phyloP scores from a whole-genome alignment of 2,113 vertebrate species.

The Tiliqua scincoides region DNA sequence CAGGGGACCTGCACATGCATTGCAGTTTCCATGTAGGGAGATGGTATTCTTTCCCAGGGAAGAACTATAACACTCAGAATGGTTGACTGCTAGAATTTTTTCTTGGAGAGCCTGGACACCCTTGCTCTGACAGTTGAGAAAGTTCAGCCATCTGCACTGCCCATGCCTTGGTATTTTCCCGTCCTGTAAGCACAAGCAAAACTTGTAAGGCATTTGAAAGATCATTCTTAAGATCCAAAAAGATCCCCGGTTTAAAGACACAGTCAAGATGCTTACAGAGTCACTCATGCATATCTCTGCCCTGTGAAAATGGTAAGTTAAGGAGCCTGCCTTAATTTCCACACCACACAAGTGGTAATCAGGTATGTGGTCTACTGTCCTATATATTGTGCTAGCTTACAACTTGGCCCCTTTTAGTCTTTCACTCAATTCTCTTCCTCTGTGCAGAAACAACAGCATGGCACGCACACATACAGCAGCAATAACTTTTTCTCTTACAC shows the following conservation, averaged over 20 bases:
- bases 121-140: not conserved
- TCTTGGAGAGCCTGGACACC: not conserved
- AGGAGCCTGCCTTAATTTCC: not conserved
- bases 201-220: not conserved
- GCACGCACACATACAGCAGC: not conserved
- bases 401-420: not conserved
- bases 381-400: not conserved
- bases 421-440: no score
- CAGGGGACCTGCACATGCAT: constrained; percentile 38
- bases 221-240: not conserved
- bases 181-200: not conserved
- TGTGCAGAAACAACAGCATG: no score
- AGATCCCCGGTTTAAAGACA: not conserved
- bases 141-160: not conserved
- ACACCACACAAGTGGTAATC: not conserved
- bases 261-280: not conserved
- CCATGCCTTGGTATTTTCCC: not conserved
- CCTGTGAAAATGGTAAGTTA: not conserved
- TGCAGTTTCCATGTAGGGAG: constrained; percentile 64
- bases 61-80: constrained; percentile 18
- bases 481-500: not conserved
- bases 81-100: not conserved
- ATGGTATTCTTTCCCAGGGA: constrained; percentile 40
- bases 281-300: not conserved
- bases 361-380: not conserved